Conservation (phyloP, 2,888 invertebrate genomes). For the Ochlodes sylvanus region DNA sequence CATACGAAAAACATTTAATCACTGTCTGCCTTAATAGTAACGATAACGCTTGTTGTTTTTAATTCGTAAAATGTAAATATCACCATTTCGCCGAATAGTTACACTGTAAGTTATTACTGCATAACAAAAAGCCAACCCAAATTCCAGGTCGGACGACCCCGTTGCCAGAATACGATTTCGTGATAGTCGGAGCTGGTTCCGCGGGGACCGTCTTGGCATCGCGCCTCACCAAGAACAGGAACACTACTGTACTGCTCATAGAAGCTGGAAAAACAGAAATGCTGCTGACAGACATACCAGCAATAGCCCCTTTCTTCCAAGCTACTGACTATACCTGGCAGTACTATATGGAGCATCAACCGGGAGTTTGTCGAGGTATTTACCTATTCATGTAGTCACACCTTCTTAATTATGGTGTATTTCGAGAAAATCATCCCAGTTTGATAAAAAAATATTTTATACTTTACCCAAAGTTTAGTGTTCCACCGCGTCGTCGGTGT, state of each 20-base stretch:
- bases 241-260: slow-evolving; percentile 76
- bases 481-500: too few relatives aligned
- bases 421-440: too few relatives aligned
- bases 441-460: too few relatives aligned
- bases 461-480: too few relatives aligned
- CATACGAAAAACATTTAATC: too few relatives aligned
- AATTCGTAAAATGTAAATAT: too few relatives aligned
- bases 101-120: too few relatives aligned
- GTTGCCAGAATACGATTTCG: slow-evolving; percentile 73
- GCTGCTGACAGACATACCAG: slow-evolving; percentile 71
- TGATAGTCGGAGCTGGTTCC: slow-evolving; percentile 84
- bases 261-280: slow-evolving; percentile 80
- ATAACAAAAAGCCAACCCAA: neutral
- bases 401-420: too few relatives aligned
- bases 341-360: slow-evolving; percentile 83
- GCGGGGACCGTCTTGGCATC: slow-evolving; percentile 81
- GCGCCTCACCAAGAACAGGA: slow-evolving; percentile 73
- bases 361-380: slow-evolving; percentile 78
- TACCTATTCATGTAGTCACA: too few relatives aligned
- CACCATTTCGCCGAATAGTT: too few relatives aligned
- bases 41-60: too few relatives aligned
- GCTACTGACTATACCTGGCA: slow-evolving; percentile 77
- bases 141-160: slow-evolving; percentile 68
- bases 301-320: slow-evolving; percentile 71
- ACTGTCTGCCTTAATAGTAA: too few relatives aligned